Conservation (phyloP, 2,797 vertebrate species). For the Rhinogobio ventralis region DNA sequence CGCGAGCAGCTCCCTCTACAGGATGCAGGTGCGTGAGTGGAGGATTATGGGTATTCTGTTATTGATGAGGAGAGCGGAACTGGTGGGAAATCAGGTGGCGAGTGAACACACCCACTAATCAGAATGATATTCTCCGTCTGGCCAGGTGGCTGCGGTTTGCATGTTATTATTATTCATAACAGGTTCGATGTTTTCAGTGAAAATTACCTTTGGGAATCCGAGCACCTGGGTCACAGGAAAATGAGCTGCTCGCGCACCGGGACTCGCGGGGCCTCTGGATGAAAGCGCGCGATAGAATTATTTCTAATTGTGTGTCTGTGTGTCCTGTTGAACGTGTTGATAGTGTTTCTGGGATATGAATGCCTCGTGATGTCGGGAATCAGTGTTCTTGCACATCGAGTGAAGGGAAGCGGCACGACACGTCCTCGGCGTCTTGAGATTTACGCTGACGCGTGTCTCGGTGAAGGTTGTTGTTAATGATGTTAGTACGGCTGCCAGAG, state of each 20-base stretch:
- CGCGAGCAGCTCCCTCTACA: conserved; percentile 38
- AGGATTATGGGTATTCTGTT: conserved; percentile 56
- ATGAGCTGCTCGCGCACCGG: conserved; percentile 11
- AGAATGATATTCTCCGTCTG: conserved; percentile 79
- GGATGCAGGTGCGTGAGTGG: conserved; percentile 58
- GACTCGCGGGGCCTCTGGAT: not conserved
- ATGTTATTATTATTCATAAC: conserved; percentile 67
- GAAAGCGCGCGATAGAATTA: conserved; percentile 44
- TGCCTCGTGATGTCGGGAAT: conserved; percentile 2
- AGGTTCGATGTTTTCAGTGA: conserved; percentile 56
- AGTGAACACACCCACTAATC: conserved; percentile 55
- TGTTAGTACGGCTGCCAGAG: not conserved
- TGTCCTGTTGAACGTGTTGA: conserved; percentile 29
- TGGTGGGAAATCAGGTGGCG: conserved; percentile 85
- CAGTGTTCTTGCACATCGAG: not conserved
- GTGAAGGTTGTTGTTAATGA: conserved; percentile 9
- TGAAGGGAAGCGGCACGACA: not conserved
- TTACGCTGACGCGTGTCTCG: not conserved
- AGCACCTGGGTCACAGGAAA: conserved; percentile 63
- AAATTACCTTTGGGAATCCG: conserved; percentile 54
- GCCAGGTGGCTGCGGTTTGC: conserved; percentile 86
- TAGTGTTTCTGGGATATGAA: conserved; percentile 7
- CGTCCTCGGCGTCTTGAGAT: not conserved
- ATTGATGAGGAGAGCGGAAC: conserved; percentile 41
- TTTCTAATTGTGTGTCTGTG: conserved; percentile 35